Evolutionary conservation across 2,797 vertebrate species (phyloP), one percentile per base, ranked within the genome.

Genomic region (Mormyrus hasselquistii): DNA sequence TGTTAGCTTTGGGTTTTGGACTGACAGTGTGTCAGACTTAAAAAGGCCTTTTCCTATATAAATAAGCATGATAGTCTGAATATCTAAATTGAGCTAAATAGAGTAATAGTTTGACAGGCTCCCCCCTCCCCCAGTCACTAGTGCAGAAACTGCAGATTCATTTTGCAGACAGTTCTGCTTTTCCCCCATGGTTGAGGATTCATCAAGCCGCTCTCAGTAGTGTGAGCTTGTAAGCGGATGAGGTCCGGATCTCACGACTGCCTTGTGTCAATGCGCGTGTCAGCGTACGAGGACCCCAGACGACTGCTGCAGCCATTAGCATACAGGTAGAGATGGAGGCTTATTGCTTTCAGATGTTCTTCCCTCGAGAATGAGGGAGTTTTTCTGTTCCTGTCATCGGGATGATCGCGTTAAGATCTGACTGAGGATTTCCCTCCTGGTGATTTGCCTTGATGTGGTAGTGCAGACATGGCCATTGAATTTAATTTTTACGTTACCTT

Each of bases 371-470:
- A 34, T 19, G 34, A 55, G 6, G 41, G 22, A 4, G 57, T 84
- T 53, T 8, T 19, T 85, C 10, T 19, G 16, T 82, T 50, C 47
- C 59, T 90, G 86, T 29, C 88, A 14, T 79, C 50, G 29, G 59
- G 76, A 57, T 49, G 34, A 22, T 89, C 5, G 10, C 10, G 47
- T 44, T 50, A 62, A 84, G 85, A n/a, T 29, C 3, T 57, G 79
- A 10, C 29, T 25, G 57, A 89, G 73, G 59, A 88, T n/a, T 89
- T 89, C 85, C 12, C 49, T 25, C 59, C 57, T 57, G 47, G 65
- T 47, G 38, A 65, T 84, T 62, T 41, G 49, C 65, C 86, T 87
- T 89, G 59, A 88, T 90, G 90, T 86, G 53, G 53, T 44, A 86
- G 69, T 44, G 10, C 47, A 87, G 59, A 85, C 65, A 87, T 53